Evolutionary conservation across 1,140 invertebrate species (phyloP), one percentile per base, ranked within the genome.

Genomic region (Trypoxylus dichotomus): DNA sequence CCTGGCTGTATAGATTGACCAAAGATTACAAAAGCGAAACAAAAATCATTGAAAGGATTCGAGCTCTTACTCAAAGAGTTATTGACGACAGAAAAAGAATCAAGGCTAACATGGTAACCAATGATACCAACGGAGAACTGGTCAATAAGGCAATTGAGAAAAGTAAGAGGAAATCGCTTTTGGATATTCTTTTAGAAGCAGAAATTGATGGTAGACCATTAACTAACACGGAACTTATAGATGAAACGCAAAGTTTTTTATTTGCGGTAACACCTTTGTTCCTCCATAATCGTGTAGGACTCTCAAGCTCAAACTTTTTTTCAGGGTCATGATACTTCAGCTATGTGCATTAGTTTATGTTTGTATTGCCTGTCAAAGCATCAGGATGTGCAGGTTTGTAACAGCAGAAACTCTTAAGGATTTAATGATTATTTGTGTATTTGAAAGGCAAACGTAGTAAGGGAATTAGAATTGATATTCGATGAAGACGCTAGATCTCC

Each of bases 401-500:
- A 7, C 32, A 37, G 32, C 10, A 37, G 10, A 37, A 37, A 37
- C 32, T 2, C 5, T 8, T 1, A 37, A 37, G 10, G 5, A 1
- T 37, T 37, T 37, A 7, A 37, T 1, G 5, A 37, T 37, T 37
- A 2, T 37, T 37, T 37, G 10, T 8, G 32, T 1, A 25, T 58
- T 74, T 75, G 58, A 60, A 29, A 80, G 80, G 76, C 78, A 11
- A 78, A 81, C 79, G 74, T 79, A 29, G 68, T 74, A 19, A 78
- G 76, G 47, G 81, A 82, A 77, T n/a, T 82, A 13, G 11, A 43
- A 1, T 24, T 75, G 54, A 72, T 80, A 19, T 47, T 83, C 8
- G 78, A 74, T 21, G 77, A 76, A 21, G 76, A 37, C 80, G 72
- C 82, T 47, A 68, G 81, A 3, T 71, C 84, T 29, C 82, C 86